Percentiles rank a stretch among this genome's conserved stretches.
Conservation (phyloP, 2,888 invertebrate species). For the Zootermopsis nevadensis region DNA sequence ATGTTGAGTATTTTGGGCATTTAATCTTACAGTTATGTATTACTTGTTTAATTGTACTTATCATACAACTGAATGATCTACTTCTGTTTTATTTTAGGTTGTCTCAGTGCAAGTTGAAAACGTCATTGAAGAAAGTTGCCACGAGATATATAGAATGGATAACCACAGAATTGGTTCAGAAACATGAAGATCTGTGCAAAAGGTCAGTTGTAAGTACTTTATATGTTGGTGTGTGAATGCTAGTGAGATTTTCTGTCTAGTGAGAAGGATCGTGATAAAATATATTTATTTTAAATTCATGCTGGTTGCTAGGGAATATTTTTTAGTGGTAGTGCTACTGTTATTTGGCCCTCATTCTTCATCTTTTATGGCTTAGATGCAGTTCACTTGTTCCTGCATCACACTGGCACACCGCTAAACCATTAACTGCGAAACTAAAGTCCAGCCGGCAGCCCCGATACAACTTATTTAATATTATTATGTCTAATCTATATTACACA, state of each 20-base stretch:
- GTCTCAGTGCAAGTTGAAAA: not conserved
- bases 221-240: too few species aligned
- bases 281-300: not conserved
- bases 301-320: not conserved
- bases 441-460: too few species aligned
- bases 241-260: too few species aligned
- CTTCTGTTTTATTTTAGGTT: not conserved
- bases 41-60: not conserved
- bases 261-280: too few species aligned
- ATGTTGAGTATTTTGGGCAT: not conserved
- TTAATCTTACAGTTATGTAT: not conserved
- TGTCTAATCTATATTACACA: too few species aligned
- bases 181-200: not conserved
- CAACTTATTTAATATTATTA: too few species aligned
- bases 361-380: too few species aligned
- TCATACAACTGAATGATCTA: not conserved
- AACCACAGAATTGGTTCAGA: not conserved
- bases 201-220: not conserved
- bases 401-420: too few species aligned
- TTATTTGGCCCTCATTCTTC: too few species aligned
- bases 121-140: not conserved
- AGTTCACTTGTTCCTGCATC: too few species aligned
- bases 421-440: too few species aligned
- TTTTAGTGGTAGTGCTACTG: not conserved
- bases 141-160: not conserved